Evolutionary conservation across 2,113 vertebrate genomes (phyloP).

Genomic region (Nothocercus nigrocapillus): DNA sequence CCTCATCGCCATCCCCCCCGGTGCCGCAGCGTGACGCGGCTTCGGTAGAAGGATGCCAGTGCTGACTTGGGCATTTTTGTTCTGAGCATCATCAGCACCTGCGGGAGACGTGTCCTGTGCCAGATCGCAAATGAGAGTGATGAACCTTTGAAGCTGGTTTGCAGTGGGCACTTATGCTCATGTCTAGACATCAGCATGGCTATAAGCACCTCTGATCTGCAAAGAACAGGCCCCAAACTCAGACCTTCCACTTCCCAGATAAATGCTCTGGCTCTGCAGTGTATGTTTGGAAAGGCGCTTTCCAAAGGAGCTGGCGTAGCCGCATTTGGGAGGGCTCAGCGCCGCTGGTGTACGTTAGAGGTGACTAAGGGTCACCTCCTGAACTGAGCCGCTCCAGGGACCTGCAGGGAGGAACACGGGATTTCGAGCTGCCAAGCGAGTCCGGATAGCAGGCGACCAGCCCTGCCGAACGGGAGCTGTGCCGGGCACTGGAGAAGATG

Average conservation of each 20-base stretch:
- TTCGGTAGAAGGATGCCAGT: not conserved
- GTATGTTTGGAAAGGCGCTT: not conserved
- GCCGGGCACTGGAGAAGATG: not conserved
- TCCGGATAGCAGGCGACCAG: not conserved
- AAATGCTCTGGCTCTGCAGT: not conserved
- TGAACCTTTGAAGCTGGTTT: not conserved
- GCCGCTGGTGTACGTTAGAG: not conserved
- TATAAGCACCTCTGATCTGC: not conserved
- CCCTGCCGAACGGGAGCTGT: not conserved
- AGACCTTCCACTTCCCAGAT: not conserved
- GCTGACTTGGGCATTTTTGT: not conserved
- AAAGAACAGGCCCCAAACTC: not conserved
- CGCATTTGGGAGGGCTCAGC: not conserved
- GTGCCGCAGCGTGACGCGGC: not conserved
- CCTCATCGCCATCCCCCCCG: not conserved
- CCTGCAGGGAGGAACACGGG: not conserved
- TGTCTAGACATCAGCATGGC: not conserved
- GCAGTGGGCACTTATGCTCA: not conserved
- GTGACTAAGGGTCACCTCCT: not conserved
- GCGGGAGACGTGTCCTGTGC: not conserved
- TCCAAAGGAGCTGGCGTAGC: not conserved
- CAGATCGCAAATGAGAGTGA: not conserved
- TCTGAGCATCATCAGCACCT: not conserved
- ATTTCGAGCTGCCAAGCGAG: not conserved
- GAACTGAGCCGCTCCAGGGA: not conserved